Evolutionary conservation across 2,113 vertebrate species (phyloP), one percentile per base, ranked within the genome.

Genomic region (Callipepla californica): DNA sequence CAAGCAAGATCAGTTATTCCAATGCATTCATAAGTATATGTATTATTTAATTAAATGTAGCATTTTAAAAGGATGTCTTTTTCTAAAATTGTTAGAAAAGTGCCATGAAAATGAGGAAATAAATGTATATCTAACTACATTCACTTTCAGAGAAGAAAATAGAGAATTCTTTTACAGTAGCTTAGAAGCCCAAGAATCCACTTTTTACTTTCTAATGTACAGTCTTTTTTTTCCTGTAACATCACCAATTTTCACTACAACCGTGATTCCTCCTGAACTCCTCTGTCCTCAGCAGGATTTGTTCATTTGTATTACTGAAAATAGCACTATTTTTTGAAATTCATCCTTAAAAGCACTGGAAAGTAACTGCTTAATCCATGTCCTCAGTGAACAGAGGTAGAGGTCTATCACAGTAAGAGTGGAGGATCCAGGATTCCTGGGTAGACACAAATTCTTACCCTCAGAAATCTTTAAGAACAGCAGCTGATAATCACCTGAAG

Each of bases 391-490:
- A 13, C 34, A 45, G 44, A 72, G 28, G n/a, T 21, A 26, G 16
- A 69, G 38, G 2, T 14, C 21, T 30, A 2, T 3, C 7, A 26
- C n/a, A 14, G 1, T 0, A 9, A 34, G 44, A 10, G 0, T 26
- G 48, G 30, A 42, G 67, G 20, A 13, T 1, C 0, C 1, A 66
- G 47, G 21, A 32, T 9, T 26, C 26, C 22, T 42, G 42, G 59
- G 21, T 1, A 45, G 19, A 44, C 7, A 23, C 9, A 42, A 63
- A 82, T 19, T 19, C 58, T 47, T 44, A 65, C 5, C 9, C 36
- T 12, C 21, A 11, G 32, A 92, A 74, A 16, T 57, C 42, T 6
- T 6, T 38, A 50, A 61, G n/a, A 66, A n/a, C 26, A 87, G 44
- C 75, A 88, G 38, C 21, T 34, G 20, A 73, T 28, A 20, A 80